Evolutionary conservation across 92 coral and sea anemone genomes (phyloP), one percentile per base, ranked within the genome.

Genomic region (Diadumene lineata): DNA sequence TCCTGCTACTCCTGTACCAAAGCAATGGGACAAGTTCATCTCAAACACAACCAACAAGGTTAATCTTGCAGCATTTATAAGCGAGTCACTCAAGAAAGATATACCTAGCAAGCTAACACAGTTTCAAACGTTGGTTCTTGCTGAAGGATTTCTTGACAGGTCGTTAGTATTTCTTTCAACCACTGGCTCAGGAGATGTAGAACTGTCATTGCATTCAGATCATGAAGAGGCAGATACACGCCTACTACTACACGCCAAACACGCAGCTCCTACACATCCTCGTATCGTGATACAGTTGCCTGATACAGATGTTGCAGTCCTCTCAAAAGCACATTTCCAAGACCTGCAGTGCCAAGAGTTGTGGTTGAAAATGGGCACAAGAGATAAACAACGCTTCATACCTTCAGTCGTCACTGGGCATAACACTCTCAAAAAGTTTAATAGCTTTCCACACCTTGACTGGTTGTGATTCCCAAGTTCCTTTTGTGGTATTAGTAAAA

Each of bases 331-430:
- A 55, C 34, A 72, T 33, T 8, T 44, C 67, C 68, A 28, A 61
- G n/a, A 43, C 66, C 9, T 44, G 51, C 51, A 44, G 51, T 44
- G 78, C 55, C 56, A 78, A 22, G 80, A 87, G 65, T 43, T 87
- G 10, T 87, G 88, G 84, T 82, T 87, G 73, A 63, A 73, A 67
- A 87, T 84, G 9, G 92, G 92, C n/a, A 48, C 74, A 26, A 77
- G 79, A 50, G 78, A 79, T 68, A 85, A 53, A 19, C 72, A 23
- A 19, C 81, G 69, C 75, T 79, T 31, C 53, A 32, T 79, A 23
- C 88, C 81, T 85, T 53, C 64, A 73, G 24, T 58, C 56, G 62
- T 66, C 66, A 67, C 89, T 85, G 67, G 89, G 85, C 31, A n/a
- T n/a, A n/a, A 73, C 38, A 31, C 53, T 79, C 44, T 72, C 69